A percentile compares a stretch with the other conserved stretches of the same genome.
These are phyloP conservation scores for Beaufortia kweichowensis DNA, from an alignment of 2,113 vertebrate genomes.

Conservation along the genomic window DNA sequence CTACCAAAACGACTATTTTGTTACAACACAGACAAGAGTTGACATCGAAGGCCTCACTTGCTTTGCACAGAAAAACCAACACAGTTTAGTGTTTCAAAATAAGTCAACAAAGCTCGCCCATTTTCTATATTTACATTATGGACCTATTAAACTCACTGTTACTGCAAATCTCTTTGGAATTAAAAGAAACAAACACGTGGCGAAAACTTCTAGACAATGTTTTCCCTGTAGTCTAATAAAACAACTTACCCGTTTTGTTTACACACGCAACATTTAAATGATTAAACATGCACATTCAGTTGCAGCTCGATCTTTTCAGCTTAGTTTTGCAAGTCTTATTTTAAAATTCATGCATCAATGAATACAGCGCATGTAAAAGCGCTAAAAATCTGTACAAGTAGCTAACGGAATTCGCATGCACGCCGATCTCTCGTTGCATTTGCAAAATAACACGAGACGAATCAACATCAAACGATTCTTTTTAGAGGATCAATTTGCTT, in stretches of 20 bases:
- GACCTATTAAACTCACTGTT: neutral
- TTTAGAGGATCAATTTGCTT: neutral
- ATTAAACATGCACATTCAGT: neutral
- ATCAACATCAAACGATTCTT: neutral
- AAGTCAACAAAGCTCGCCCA: neutral
- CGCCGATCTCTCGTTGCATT: neutral
- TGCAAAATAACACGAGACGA: neutral
- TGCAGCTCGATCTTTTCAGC: neutral
- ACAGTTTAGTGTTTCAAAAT: slow-evolving; percentile 8
- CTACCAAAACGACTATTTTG: neutral
- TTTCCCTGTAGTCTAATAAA: neutral
- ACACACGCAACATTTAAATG: neutral
- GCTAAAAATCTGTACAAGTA: neutral
- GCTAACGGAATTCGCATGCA: neutral
- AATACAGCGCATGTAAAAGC: neutral
- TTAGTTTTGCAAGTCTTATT: neutral
- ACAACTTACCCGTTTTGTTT: neutral
- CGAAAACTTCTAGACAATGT: too few species aligned
- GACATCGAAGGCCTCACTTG: slow-evolving; percentile 4
- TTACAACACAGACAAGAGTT: neutral
- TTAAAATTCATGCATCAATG: slow-evolving; percentile 4
- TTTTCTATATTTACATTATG: neutral
- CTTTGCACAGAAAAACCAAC: neutral
- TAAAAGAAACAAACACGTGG: neutral
- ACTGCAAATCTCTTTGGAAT: neutral